Evolutionary conservation across 2,888 invertebrate species (phyloP), one percentile per base, ranked within the genome.

Genomic region (Drosophila koepferae): DNA sequence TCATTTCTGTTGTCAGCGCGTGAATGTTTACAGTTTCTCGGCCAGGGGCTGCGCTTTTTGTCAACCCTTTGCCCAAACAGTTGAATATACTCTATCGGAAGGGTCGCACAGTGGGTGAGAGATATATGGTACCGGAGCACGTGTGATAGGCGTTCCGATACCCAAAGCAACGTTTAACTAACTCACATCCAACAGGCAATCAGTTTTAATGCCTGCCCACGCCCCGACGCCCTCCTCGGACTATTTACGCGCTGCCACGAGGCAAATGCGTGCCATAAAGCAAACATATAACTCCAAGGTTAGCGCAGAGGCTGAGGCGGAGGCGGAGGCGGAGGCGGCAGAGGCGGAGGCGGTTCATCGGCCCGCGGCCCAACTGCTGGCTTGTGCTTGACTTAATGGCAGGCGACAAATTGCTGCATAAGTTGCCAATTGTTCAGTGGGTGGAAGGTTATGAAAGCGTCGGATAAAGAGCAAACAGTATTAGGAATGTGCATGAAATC

Each of bases 211-310:
- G 88, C 68, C 66, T 23, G 61, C 68, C 60, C 70, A 73, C 85
- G 74, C 69, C 61, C 60, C 60, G 68, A 72, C 72, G 82, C 86
- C 73, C 73, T 60, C 60, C 63, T 51, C 67, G 68, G 82, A 74
- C 65, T 84, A 76, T 84, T 86, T 89, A 66, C 82, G 68, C 72
- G 58, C 28, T 56, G 77, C 75, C 81, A 73, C 54, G 68, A 77
- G 83, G 83, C 86, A 86, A 83, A 86, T 86, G 71, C 74, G 86
- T 82, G 76, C 54, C 72, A 79, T 81, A 89, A 90, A 78, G 77
- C 66, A 83, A 90, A 86, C 79, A 83, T 77, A 77, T 81, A 73
- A 82, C 74, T 69, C 58, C 68, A 71, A 68, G 66, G 69, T 63
- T 53, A 59, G 63, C 77, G 74, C 72, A 58, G 69, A 65, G 46